Evolutionary conservation across 64 coral and sea anemone genomes (phyloP).

Genomic region (Actinia equina): DNA sequence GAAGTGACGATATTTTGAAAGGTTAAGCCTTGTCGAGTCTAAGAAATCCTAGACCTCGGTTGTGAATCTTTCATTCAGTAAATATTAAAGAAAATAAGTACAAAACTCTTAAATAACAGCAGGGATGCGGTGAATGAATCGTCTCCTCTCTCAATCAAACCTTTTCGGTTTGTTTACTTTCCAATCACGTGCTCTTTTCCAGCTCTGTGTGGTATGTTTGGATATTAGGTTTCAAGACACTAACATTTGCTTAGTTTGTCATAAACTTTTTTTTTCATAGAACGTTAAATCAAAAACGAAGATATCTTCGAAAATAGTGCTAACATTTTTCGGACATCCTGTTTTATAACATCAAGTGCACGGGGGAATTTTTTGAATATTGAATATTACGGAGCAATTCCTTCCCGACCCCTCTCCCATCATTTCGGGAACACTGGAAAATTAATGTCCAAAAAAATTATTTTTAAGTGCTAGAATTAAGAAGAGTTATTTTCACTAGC

Average conservation of each 20-base stretch:
- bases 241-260: neutral
- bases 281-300: neutral
- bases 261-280: no score
- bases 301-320: neutral
- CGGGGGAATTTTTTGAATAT: slow-evolving; percentile 1
- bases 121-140: neutral
- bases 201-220: neutral
- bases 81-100: neutral
- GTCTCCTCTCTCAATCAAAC: neutral
- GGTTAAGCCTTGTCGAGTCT: neutral
- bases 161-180: neutral
- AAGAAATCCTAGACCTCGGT: neutral
- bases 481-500: no score
- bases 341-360: neutral
- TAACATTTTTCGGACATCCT: neutral
- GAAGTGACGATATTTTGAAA: neutral
- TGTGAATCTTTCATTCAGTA: neutral
- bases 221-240: neutral
- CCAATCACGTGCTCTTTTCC: neutral
- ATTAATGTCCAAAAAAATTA: neutral
- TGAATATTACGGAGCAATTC: neutral
- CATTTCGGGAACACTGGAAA: neutral
- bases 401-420: neutral
- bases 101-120: neutral
- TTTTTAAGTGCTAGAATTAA: no score